Conservation (phyloP, 2,797 vertebrate species). For the Oryzias dopingdopingensis region DNA sequence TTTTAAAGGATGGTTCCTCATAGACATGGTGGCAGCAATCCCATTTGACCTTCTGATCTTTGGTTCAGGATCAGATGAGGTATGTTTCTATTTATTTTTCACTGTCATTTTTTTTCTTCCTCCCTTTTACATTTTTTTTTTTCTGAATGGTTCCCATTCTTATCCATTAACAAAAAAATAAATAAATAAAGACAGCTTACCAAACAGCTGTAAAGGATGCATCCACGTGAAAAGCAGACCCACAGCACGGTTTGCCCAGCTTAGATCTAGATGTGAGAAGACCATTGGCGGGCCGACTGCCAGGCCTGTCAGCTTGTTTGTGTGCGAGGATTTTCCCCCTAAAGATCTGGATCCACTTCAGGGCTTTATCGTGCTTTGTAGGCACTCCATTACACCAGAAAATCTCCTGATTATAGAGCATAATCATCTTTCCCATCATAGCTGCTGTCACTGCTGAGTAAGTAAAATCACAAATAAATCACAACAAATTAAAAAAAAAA, state of each 20-base stretch:
- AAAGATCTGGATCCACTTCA: slow-evolving; percentile 67
- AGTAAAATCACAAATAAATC: slow-evolving; percentile 38
- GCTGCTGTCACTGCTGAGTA: slow-evolving; percentile 55
- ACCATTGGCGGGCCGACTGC: slow-evolving; percentile 65
- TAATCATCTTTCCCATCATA: slow-evolving; percentile 66
- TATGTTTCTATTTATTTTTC: slow-evolving; percentile 61
- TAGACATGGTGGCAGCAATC: slow-evolving; percentile 99
- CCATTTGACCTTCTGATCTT: slow-evolving; percentile 99
- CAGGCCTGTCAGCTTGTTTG: slow-evolving; percentile 64
- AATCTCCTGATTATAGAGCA: slow-evolving; percentile 71
- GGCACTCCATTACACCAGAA: slow-evolving; percentile 72
- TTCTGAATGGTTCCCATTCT: slow-evolving; percentile 77
- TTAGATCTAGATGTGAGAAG: slow-evolving; percentile 72
- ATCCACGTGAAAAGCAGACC: slow-evolving; percentile 73
- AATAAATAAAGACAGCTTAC: slow-evolving; percentile 68
- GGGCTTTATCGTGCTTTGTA: slow-evolving; percentile 71
- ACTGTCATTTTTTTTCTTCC: slow-evolving; percentile 34
- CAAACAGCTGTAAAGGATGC: slow-evolving; percentile 82
- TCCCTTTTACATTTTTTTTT: slow-evolving; percentile 33
- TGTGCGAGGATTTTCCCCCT: slow-evolving; percentile 66
- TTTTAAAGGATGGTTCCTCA: slow-evolving; percentile 99
- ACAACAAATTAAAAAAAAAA: slow-evolving; percentile 32
- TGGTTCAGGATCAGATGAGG: slow-evolving; percentile 98
- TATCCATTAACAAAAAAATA: slow-evolving; percentile 74
- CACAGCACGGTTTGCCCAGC: slow-evolving; percentile 67